Evolutionary conservation across 2,797 vertebrate genomes (phyloP).

Genomic region (Potorous gilbertii): DNA sequence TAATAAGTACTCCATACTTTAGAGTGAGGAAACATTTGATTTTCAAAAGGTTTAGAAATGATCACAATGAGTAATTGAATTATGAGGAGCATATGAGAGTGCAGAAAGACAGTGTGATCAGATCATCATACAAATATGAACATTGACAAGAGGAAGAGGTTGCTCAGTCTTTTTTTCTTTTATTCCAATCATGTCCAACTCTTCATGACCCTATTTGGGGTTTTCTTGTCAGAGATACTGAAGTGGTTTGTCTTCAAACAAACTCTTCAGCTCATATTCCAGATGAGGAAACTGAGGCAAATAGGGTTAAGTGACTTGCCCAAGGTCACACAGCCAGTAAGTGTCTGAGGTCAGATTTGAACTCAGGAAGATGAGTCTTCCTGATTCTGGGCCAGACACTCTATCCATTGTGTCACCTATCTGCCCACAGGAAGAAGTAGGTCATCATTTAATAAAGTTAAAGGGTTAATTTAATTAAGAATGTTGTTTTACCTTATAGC

Average conservation of each 20-base stretch:
- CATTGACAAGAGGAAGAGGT: neutral
- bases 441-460: neutral
- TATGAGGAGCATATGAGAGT: neutral
- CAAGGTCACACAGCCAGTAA: neutral
- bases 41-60: neutral
- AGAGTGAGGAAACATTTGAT: neutral
- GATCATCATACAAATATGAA: neutral
- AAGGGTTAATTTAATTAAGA: conserved; percentile 17
- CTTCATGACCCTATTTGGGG: neutral
- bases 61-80: neutral
- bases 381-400: neutral
- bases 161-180: neutral
- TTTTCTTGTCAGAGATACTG: neutral
- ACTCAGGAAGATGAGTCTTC: neutral
- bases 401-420: neutral
- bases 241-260: neutral
- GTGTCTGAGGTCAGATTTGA: neutral
- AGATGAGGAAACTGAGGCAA: neutral
- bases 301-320: neutral
- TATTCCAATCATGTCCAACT: neutral
- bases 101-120: neutral
- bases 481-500: conserved; percentile 91
- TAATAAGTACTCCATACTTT: neutral
- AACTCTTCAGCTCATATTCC: neutral
- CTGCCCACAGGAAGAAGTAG: neutral